Base-by-base conservation (phyloP, 1,140 invertebrate species). In the Trachymyrmex septentrionalis region DNA sequence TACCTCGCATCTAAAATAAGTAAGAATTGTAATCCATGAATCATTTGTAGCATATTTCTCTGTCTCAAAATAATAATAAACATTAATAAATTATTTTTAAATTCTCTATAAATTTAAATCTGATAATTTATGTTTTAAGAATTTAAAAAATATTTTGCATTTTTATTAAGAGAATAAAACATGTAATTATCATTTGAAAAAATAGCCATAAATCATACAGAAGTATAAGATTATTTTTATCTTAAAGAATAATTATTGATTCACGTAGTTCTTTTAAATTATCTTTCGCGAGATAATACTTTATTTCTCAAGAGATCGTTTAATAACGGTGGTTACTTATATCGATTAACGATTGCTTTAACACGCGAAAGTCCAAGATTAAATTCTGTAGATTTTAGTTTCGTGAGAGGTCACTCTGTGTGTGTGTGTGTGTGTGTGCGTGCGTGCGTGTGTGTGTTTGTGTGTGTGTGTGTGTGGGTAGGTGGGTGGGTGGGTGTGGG, bases 331-430 rank as follows among this genome's bases (percentile, higher is more conserved):
- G 14, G 19, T 19, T 48, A 30, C 16, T 84, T 73, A 48, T 73
- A 63, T 61, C 38, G n/a, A 80, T 27, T 21, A 55, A 80, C 30
- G 48, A 73, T 61, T 44, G 55, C 14, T 73, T 48, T 30, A 61
- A 61, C 24, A 73, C 34, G 24, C 80, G 14, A 75, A 82, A 73
- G 38, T 61, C 6, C 38, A 6, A 73, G 55, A 84, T 84, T 24
- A 55, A 84, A 55, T 24, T 50, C 14, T 21, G 57, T 73, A 44
- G 59, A 72, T 73, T 73, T 82, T 73, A 34, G 19, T 44, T 69
- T 34, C 21, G 73, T 38, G 19, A 84, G 44, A 14, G 48, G 3
- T 21, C 55, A 19, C 16, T 73, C 1, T 73, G 24, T 82, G 16
- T 59, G 24, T 1, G 27, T 27, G 27, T 27, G 27, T 1, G 27